Evolutionary conservation across 2,113 vertebrate genomes (phyloP), one percentile per base, ranked within the genome.

Genomic region (Brachyistius frenatus): DNA sequence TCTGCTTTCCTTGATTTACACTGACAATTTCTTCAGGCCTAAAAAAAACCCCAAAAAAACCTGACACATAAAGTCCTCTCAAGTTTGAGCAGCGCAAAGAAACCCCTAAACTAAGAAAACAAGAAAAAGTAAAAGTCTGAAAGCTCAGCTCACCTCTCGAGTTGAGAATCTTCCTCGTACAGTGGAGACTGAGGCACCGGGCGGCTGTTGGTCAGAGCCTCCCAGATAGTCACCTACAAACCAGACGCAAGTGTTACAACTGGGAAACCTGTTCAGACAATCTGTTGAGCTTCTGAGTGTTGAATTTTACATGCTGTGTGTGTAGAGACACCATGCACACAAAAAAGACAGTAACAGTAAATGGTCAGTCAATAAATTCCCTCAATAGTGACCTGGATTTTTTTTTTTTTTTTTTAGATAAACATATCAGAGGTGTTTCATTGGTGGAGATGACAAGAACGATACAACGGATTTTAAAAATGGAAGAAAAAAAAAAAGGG

Each of bases 191-290:
- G 95, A 10, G 93, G 89, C 63, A 92, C 91, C 0, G 94, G 97
- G 11, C 96, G 95, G 3, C 94, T 96, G 92, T 96, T 98, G 76
- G 96, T 98, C 83, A 99, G 92, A 1, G 97, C 97, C 79, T 99
- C 97, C 97, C 97, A 99, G 60, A 99, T 95, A 14, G 97, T 99
- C 86, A 99, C 97, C 97, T 98, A 15, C 23, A 73, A 66, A 71
- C 15, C 33, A 56, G 6, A 77, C 3, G 4, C 2, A 53, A 32
- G 7, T 1, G n/a, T 14, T 69, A 16, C 13, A 61, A 33, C 61
- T 58, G 41, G n/a, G n/a, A 23, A 23, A 23, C 23, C 23, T 23
- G 23, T 23, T 23, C 23, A 23, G 23, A 23, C 23, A 23, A 23
- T 23, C 23, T 23, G 23, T 23, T 23, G 23, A 23, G 23, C 23